Percentiles rank a stretch among this genome's conserved stretches.
phyloP scores from a whole-genome alignment of 2,888 invertebrate genomes.

The Pyralis farinalis region DNA sequence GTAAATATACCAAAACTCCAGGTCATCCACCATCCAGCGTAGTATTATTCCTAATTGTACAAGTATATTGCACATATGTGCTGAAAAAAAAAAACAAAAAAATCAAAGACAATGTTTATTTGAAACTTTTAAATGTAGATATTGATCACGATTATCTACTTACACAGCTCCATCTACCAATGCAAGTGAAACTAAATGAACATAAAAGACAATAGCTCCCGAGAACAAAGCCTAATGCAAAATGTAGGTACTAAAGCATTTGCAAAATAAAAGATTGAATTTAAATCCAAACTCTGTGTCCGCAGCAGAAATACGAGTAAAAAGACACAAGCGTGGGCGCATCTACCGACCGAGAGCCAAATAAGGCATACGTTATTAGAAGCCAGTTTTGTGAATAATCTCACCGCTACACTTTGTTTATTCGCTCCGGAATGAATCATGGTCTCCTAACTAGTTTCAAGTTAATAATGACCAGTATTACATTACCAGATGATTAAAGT shows the following conservation, averaged over 20 bases:
- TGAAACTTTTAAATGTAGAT: too few species aligned
- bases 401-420: neutral
- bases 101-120: too few species aligned
- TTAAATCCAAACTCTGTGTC: neutral
- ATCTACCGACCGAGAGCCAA: neutral
- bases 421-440: neutral
- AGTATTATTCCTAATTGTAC: too few species aligned
- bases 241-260: neutral
- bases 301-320: slow-evolving; percentile 1
- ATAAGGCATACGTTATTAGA: slow-evolving; percentile 7
- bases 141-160: too few species aligned
- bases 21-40: too few species aligned
- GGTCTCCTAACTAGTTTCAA: neutral
- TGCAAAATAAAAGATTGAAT: neutral
- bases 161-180: neutral
- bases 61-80: too few species aligned
- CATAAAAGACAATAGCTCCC: too few species aligned
- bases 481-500: slow-evolving; percentile 4
- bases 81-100: too few species aligned
- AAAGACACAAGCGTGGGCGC: slow-evolving; percentile 3
- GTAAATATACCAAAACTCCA: too few species aligned
- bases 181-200: neutral
- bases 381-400: slow-evolving; percentile 7
- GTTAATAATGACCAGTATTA: neutral
- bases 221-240: neutral